Conservation (phyloP, 2,888 invertebrate genomes). For the Pterostichus madidus region DNA sequence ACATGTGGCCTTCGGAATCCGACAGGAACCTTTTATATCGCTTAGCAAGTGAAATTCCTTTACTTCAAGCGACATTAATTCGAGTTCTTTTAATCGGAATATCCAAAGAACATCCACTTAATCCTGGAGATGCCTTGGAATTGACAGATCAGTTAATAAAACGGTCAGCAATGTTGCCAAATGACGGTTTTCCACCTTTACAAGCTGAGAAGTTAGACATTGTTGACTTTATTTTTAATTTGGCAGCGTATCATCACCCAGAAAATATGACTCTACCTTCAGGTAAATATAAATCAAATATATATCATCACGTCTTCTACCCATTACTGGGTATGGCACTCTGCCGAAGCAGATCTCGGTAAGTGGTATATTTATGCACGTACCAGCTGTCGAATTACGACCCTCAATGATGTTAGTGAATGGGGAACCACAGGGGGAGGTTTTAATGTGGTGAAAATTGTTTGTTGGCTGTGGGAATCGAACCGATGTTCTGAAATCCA, state of each 20-base stretch:
- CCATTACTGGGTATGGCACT: too few relatives aligned
- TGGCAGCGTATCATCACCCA: constrained; percentile 94
- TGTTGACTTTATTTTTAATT: constrained; percentile 92
- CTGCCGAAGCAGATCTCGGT: too few relatives aligned
- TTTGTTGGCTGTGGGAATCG: too few relatives aligned
- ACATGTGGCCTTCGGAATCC: constrained; percentile 94
- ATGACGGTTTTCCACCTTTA: constrained; percentile 85
- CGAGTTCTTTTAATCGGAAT: constrained; percentile 90
- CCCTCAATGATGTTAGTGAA: too few relatives aligned
- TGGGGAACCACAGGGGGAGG: background rate
- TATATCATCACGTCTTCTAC: too few relatives aligned
- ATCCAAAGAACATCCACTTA: constrained; percentile 87
- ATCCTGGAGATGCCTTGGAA: constrained; percentile 91
- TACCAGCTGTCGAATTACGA: too few relatives aligned
- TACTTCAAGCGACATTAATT: constrained; percentile 91
- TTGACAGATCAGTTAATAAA: constrained; percentile 91
- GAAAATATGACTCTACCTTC: constrained; percentile 93
- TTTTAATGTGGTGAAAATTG: too few relatives aligned
- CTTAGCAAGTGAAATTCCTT: constrained; percentile 92
- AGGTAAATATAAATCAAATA: constrained; percentile 75
- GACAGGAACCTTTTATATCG: constrained; percentile 89
- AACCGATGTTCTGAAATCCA: too few relatives aligned
- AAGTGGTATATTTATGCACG: too few relatives aligned
- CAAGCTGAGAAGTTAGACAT: constrained; percentile 90
- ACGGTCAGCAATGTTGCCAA: constrained; percentile 88